Percentiles rank a stretch among this genome's conserved stretches.
These are phyloP conservation scores for Larimichthys crocea DNA, from an alignment of 2,113 vertebrate genomes.

Conservation along the genomic window DNA sequence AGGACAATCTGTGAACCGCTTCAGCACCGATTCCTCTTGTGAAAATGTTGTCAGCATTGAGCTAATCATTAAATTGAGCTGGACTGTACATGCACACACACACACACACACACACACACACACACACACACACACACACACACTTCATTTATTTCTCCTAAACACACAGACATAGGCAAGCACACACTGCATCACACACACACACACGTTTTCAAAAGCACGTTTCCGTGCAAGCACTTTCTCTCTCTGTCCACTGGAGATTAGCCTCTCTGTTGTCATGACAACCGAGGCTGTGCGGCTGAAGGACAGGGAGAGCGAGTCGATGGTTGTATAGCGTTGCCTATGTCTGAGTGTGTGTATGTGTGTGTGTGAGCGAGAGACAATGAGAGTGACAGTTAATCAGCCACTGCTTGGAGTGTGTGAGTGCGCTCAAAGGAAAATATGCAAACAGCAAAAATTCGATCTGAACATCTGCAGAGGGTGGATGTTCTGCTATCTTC, in stretches of 20 bases:
- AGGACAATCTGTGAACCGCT: background rate
- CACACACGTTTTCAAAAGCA: slow-evolving; percentile 30
- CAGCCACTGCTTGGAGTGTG: background rate
- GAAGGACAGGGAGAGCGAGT: slow-evolving; percentile 53
- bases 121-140: background rate
- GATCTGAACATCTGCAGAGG: background rate
- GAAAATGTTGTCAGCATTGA: background rate
- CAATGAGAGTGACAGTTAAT: slow-evolving; percentile 18
- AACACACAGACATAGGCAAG: slow-evolving; percentile 22
- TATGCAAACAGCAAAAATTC: background rate
- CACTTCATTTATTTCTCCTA: background rate
- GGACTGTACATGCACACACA: background rate
- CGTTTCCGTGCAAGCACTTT: slow-evolving; percentile 49
- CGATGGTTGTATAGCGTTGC: slow-evolving; percentile 15
- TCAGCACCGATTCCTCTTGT: background rate
- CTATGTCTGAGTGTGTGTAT: background rate
- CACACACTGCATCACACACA: slow-evolving; percentile 27
- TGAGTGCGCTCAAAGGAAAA: background rate
- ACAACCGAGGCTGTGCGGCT: slow-evolving; percentile 57
- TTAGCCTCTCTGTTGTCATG: slow-evolving; percentile 79
- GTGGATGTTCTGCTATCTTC: background rate
- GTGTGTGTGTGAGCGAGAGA: background rate
- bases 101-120: background rate
- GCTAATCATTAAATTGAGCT: background rate
- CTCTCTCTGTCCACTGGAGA: slow-evolving; percentile 63